Conservation (phyloP, 2,113 vertebrate genomes). For the Upupa epops region DNA sequence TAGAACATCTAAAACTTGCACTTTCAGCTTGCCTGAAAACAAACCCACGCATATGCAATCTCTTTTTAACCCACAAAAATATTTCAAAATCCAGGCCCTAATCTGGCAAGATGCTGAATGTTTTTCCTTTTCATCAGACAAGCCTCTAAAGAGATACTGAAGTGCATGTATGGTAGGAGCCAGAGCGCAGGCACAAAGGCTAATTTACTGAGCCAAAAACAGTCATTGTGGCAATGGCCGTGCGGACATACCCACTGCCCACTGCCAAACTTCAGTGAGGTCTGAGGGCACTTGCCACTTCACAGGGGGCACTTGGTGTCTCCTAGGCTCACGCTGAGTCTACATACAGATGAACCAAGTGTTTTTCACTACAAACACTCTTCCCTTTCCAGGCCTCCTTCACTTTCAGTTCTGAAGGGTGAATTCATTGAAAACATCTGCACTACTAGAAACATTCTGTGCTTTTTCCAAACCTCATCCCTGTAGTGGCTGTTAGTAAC, state of each 20-base stretch:
- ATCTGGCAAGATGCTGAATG: conserved; percentile 57
- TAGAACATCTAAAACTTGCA: conserved; percentile 29
- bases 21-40: conserved; percentile 16
- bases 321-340: conserved; percentile 28
- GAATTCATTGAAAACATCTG: conserved; percentile 71
- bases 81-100: conserved; percentile 57
- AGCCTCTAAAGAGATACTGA: conserved; percentile 63
- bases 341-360: conserved; percentile 45
- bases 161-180: not conserved
- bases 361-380: conserved; percentile 35
- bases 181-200: conserved; percentile 32
- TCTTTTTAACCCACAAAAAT: conserved; percentile 59
- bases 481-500: conserved; percentile 32
- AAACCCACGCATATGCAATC: conserved; percentile 46
- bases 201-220: conserved; percentile 55
- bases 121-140: conserved; percentile 62
- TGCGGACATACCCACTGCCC: conserved; percentile 23
- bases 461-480: conserved; percentile 62
- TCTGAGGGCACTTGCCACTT: conserved; percentile 55
- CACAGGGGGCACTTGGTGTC: conserved; percentile 52
- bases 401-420: conserved; percentile 56
- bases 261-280: conserved; percentile 39
- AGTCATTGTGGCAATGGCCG: conserved; percentile 37
- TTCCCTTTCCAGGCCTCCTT: conserved; percentile 67
- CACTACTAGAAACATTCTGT: conserved; percentile 56